Percentiles rank a stretch among this genome's conserved stretches.
phyloP scores from a whole-genome alignment of 1,140 invertebrate species.

The Spodoptera frugiperda region DNA sequence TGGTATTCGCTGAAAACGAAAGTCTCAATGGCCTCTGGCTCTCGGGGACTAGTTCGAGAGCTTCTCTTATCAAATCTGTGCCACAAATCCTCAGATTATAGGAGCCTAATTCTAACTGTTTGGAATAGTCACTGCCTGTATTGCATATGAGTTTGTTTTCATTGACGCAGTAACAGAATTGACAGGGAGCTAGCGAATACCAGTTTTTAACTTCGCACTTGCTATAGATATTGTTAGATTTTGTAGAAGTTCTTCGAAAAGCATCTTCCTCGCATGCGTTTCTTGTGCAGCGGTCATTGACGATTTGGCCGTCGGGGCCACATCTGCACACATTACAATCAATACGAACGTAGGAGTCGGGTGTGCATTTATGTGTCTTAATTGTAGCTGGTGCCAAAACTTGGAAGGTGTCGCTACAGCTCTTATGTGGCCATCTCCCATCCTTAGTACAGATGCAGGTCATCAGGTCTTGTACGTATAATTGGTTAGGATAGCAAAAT shows the following conservation, averaged over 20 bases:
- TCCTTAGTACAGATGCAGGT: constrained; percentile 64
- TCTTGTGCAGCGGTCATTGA: constrained; percentile 65
- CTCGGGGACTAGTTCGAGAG: constrained; percentile 52
- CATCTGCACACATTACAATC: constrained; percentile 74
- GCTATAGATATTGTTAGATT: constrained; percentile 48
- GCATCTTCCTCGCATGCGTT: constrained; percentile 56
- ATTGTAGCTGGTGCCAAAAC: constrained; percentile 4
- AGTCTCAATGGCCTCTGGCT: constrained; percentile 22
- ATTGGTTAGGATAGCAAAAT: constrained; percentile 56
- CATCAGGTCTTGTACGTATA: constrained; percentile 55
- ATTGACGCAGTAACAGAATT: constrained; percentile 69
- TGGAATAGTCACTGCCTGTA: constrained; percentile 47
- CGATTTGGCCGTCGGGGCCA: constrained; percentile 55
- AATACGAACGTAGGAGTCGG: constrained; percentile 58
- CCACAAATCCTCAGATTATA: constrained; percentile 65
- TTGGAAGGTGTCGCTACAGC: constrained; percentile 51
- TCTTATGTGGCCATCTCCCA: constrained; percentile 63
- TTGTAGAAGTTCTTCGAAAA: background rate
- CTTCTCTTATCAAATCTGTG: constrained; percentile 58
- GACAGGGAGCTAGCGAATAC: constrained; percentile 70
- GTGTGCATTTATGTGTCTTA: constrained; percentile 53
- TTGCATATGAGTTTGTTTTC: constrained; percentile 70
- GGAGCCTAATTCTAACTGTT: constrained; percentile 54
- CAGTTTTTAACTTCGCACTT: constrained; percentile 62
- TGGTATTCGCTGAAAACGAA: background rate